Conservation (phyloP, 1,140 invertebrate species). For the Trinorchestia longiramus region DNA sequence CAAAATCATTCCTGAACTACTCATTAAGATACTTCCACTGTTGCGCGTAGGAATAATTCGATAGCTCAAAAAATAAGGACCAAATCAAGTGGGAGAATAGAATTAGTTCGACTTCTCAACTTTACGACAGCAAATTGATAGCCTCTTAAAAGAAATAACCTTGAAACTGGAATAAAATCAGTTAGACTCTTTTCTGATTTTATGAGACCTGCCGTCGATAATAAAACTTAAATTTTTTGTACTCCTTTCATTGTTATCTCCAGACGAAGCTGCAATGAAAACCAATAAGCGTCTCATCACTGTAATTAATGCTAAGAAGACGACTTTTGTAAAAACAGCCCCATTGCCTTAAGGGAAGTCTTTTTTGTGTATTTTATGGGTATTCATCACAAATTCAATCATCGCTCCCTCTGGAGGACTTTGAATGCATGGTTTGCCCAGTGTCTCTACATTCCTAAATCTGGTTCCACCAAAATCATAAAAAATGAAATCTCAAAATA, state of each 20-base stretch:
- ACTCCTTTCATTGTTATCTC: neutral
- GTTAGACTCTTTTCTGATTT: neutral
- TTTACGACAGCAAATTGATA: slow-evolving; percentile 9
- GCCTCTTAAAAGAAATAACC: slow-evolving; percentile 1
- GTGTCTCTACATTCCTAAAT: neutral
- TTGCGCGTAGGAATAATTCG: neutral
- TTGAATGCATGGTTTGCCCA: neutral
- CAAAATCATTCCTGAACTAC: neutral
- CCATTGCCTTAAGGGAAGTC: neutral
- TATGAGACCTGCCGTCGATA: neutral
- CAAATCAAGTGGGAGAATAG: neutral
- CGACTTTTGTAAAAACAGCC: neutral
- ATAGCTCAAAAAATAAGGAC: neutral
- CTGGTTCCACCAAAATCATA: neutral
- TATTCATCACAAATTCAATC: neutral
- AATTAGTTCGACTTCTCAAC: neutral
- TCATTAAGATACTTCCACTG: neutral
- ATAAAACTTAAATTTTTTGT: neutral
- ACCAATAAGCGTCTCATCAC: neutral
- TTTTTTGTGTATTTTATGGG: neutral
- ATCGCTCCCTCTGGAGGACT: neutral
- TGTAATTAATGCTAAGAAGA: neutral
- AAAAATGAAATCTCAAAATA: neutral
- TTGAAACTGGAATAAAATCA: slow-evolving; percentile 9
- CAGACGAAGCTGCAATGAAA: neutral